Conservation (phyloP, 2,113 vertebrate species). For the Climacteris rufus region DNA sequence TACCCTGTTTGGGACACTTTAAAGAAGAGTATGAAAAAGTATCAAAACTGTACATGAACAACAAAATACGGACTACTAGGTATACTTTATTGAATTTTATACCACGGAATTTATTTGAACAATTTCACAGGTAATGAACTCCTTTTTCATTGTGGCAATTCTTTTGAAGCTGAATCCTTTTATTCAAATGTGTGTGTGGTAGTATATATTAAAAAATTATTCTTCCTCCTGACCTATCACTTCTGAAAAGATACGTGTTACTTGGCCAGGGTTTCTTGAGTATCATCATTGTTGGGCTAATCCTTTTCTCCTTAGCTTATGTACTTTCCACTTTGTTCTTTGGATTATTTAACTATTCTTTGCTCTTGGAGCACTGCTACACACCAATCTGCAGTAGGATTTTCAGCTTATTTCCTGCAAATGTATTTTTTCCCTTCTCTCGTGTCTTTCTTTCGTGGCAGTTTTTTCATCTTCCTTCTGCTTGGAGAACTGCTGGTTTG, state of each 20-base stretch:
- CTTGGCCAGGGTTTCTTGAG: not conserved
- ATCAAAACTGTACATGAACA: constrained; percentile 80
- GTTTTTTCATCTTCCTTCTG: not conserved
- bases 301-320: not conserved
- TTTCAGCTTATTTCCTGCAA: not conserved
- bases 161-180: not conserved
- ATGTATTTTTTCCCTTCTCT: not conserved
- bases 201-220: not conserved
- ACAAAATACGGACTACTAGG: constrained; percentile 91
- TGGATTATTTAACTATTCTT: not conserved
- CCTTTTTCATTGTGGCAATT: not conserved
- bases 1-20: constrained; percentile 75
- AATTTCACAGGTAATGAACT: constrained; percentile 89
- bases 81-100: constrained; percentile 90
- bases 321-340: not conserved
- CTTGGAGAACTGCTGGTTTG: not conserved
- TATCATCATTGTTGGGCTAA: not conserved
- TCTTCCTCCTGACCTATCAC: not conserved
- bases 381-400: not conserved
- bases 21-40: constrained; percentile 79
- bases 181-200: not conserved
- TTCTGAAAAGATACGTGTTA: not conserved
- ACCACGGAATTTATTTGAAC: constrained; percentile 94
- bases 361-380: not conserved
- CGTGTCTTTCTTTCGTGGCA: not conserved